Evolutionary conservation across 2,888 invertebrate genomes (phyloP).

Genomic region (Leptinotarsa peninsularis): DNA sequence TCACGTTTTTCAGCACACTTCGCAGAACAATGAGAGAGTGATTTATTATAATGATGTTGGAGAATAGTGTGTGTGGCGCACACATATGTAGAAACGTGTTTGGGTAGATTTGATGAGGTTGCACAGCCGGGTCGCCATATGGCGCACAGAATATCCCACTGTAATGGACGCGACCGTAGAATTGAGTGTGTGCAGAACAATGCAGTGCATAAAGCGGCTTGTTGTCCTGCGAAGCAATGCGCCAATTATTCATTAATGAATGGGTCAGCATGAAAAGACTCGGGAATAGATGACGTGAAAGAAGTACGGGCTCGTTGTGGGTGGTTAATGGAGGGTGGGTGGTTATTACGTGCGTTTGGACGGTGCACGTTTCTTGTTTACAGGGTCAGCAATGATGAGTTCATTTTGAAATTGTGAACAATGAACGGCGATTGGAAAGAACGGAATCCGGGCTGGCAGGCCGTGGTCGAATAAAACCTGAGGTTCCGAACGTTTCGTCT

Average conservation of each 20-base stretch:
- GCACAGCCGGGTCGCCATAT: constrained; percentile 46
- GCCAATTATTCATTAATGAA: constrained; percentile 41
- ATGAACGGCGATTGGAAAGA: too few species aligned
- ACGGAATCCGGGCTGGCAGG: too few species aligned
- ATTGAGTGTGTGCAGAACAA: constrained; percentile 49
- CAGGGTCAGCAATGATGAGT: too few species aligned
- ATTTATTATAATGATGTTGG: constrained; percentile 37
- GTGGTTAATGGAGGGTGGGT: neutral
- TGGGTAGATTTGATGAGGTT: constrained; percentile 42
- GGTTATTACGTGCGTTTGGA: neutral
- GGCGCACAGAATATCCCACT: constrained; percentile 51
- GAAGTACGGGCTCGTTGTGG: neutral
- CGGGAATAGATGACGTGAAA: constrained; percentile 13
- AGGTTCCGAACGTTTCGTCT: too few species aligned
- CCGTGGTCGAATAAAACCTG: too few species aligned
- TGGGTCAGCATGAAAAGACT: constrained; percentile 23
- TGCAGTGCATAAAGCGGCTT: constrained; percentile 44
- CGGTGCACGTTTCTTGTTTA: too few species aligned
- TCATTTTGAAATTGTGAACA: too few species aligned
- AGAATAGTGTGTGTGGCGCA: constrained; percentile 31
- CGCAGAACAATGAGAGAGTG: constrained; percentile 25
- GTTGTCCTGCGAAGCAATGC: constrained; percentile 38
- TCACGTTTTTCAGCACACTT: constrained; percentile 17
- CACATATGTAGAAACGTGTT: constrained; percentile 42
- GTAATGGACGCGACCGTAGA: constrained; percentile 52